A percentile compares a stretch with the other conserved stretches of the same genome.
Evolutionary conservation across 2,888 invertebrate species (phyloP).

Genomic region (Podotricha telesiphe): DNA sequence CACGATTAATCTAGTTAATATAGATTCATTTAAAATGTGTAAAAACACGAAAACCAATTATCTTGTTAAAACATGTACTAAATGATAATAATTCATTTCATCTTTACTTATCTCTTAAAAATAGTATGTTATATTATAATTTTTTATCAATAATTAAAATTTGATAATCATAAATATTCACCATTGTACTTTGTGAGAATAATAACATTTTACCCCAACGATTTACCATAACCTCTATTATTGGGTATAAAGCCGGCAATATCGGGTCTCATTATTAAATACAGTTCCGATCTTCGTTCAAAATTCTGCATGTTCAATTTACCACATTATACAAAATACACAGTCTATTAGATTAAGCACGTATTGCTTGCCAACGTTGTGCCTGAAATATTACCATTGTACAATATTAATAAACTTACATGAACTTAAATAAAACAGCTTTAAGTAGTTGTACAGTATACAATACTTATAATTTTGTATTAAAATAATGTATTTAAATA

Average conservation of each 20-base stretch:
- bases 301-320: slow-evolving; percentile 2
- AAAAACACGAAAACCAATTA: no score
- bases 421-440: not conserved
- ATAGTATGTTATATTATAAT: no score
- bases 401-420: not conserved
- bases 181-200: not conserved
- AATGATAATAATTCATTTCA: not conserved
- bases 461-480: no score
- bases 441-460: not conserved
- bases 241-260: not conserved
- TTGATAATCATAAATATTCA: not conserved
- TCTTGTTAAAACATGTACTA: no score
- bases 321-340: slow-evolving; percentile 7
- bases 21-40: no score
- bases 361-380: not conserved
- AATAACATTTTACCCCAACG: not conserved
- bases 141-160: no score
- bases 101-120: no score
- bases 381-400: not conserved
- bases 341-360: slow-evolving; percentile 7
- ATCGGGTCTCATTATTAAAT: slow-evolving; percentile 12
- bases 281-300: not conserved
- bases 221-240: not conserved
- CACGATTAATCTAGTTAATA: no score
- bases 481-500: no score